Conservation (phyloP, 2,888 invertebrate genomes). For the Aporophyla lueneburgensis region DNA sequence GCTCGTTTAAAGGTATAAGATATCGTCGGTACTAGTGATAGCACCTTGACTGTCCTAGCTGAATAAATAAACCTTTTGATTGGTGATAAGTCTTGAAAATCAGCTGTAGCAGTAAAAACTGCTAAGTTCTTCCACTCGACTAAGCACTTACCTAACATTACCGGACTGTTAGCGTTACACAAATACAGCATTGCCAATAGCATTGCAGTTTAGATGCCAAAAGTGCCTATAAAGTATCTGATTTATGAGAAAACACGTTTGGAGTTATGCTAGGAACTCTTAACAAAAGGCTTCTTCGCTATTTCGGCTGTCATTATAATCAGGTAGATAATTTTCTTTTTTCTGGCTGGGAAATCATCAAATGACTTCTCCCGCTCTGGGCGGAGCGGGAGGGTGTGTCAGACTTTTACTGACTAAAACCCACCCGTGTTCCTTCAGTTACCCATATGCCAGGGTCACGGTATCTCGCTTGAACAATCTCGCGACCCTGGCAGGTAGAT, state of each 20-base stretch:
- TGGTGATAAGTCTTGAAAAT: slow-evolving; percentile 12
- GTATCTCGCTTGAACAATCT: too few species aligned
- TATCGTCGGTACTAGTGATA: background rate
- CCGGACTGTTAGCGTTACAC: slow-evolving; percentile 25
- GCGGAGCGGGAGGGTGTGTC: too few species aligned
- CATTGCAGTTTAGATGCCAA: slow-evolving; percentile 47
- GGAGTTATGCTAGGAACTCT: background rate
- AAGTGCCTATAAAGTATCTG: slow-evolving; percentile 19
- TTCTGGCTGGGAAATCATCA: too few species aligned
- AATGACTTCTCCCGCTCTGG: too few species aligned
- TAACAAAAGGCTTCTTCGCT: background rate
- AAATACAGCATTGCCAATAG: slow-evolving; percentile 42
- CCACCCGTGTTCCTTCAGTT: too few species aligned
- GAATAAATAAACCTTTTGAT: background rate
- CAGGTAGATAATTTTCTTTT: too few species aligned
- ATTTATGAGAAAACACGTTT: slow-evolving; percentile 36
- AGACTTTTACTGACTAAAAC: too few species aligned
- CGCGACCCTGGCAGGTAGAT: too few species aligned
- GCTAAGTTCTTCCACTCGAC: slow-evolving; percentile 13
- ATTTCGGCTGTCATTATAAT: background rate
- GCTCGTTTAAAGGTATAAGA: too few species aligned
- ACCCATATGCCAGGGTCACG: too few species aligned
- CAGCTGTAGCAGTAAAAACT: slow-evolving; percentile 16
- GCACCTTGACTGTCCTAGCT: too few species aligned
- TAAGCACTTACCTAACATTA: slow-evolving; percentile 33